These are phyloP conservation scores for Manis javanica DNA, from an alignment of 2,797 vertebrate genomes.

Conservation along the genomic window DNA sequence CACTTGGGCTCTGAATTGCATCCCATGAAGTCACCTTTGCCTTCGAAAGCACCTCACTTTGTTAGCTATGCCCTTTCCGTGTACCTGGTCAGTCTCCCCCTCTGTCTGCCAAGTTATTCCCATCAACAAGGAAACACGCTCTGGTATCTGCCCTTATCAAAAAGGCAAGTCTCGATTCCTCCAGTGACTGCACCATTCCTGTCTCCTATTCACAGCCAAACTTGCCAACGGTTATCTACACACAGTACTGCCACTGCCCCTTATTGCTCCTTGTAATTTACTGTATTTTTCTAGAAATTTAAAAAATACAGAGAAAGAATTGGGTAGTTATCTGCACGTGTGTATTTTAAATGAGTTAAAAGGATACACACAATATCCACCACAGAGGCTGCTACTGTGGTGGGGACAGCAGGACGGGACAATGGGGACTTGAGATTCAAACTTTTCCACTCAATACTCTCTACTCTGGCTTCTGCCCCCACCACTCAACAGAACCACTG, in stretches of 20 bases:
- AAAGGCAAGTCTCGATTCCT: neutral
- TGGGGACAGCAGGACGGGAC: neutral
- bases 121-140: neutral
- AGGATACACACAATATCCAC: neutral
- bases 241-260: neutral
- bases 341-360: neutral
- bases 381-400: neutral
- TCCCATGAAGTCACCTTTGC: neutral
- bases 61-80: neutral
- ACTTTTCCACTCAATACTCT: neutral
- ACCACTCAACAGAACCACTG: neutral
- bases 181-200: neutral
- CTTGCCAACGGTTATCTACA: neutral
- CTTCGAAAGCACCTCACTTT: neutral
- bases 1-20: neutral
- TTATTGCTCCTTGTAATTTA: neutral
- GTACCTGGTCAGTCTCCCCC: neutral
- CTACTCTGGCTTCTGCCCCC: neutral
- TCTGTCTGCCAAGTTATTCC: neutral
- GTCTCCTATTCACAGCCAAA: neutral
- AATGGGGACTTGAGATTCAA: neutral
- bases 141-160: neutral
- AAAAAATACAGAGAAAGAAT: neutral
- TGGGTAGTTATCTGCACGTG: neutral
- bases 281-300: neutral